Evolutionary conservation across 1,140 invertebrate species (phyloP), one percentile per base, ranked within the genome.

Genomic region (Samia ricini): DNA sequence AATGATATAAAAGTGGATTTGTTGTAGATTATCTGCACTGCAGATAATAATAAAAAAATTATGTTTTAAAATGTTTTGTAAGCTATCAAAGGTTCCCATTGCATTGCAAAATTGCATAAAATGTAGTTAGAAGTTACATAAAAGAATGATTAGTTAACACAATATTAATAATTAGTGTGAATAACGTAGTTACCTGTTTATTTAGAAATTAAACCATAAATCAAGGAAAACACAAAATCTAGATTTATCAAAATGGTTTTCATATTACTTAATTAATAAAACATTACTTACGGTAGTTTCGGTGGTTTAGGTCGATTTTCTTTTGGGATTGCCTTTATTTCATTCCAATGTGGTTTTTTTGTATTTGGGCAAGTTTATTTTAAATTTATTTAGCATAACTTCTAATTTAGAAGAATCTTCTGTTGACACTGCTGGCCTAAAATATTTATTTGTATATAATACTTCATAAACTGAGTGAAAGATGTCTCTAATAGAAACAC

Each of bases 271-370:
- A 36, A 42, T 36, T 55, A 21, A 6, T 48, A 62, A 52, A 49
- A 12, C 2, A 5, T 21, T 23, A 72, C 80, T 79, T 77, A 88
- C 85, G 73, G 55, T 18, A 79, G n/a, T 63, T 69, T 74, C 20
- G 78, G 76, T 49, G 73, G 75, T 61, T 79, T 88, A 2, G 82
- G 83, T 56, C 86, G 64, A 48, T 85, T 61, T 49, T 76, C 71
- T 71, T 85, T 89, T 19, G 81, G 81, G 33, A 88, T 71, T 24
- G 50, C 22, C 55, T 86, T 86, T 33, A 89, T 48, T 55, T 83
- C 79, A 5, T 79, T 82, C 86, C 86, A 89, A 18, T 72, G 77
- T 23, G 71, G 74, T 68, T 88, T 89, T n/a, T 58, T 74, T 77
- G 52, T 76, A 86, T 23, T 71, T 56, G 24, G 82, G 78, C 52